Conservation (phyloP, 2,797 vertebrate species). For the Melopsittacus undulatus region DNA sequence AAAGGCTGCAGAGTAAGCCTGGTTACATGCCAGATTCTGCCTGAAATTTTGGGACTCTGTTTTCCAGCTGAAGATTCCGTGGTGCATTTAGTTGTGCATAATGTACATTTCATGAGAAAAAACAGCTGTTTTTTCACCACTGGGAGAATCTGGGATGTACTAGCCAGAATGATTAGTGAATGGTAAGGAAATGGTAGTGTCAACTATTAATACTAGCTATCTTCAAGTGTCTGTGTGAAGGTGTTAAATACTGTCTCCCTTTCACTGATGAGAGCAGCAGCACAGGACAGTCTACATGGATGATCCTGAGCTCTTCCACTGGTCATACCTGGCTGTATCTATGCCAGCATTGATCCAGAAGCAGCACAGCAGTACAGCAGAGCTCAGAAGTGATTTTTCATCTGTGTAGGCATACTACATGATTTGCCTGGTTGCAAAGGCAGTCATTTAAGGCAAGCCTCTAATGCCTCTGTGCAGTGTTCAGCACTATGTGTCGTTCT, state of each 20-base stretch:
- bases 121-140: not conserved
- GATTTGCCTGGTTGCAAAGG: not conserved
- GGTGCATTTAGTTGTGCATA: not conserved
- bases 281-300: not conserved
- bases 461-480: not conserved
- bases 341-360: not conserved
- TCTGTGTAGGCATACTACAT: rapidly evolving
- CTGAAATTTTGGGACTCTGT: not conserved
- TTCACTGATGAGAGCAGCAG: not conserved
- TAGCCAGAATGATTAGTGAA: not conserved
- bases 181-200: not conserved
- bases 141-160: not conserved
- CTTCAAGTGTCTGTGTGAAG: not conserved
- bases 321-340: not conserved
- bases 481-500: not conserved
- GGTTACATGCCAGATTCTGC: not conserved
- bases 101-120: not conserved
- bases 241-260: not conserved
- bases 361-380: not conserved
- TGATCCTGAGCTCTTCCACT: not conserved
- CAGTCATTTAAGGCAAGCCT: not conserved
- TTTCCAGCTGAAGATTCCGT: not conserved
- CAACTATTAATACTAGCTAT: not conserved
- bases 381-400: not conserved
- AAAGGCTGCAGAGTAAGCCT: not conserved